phyloP scores from a whole-genome alignment of 2,888 invertebrate genomes.

The Cactoblastis cactorum region DNA sequence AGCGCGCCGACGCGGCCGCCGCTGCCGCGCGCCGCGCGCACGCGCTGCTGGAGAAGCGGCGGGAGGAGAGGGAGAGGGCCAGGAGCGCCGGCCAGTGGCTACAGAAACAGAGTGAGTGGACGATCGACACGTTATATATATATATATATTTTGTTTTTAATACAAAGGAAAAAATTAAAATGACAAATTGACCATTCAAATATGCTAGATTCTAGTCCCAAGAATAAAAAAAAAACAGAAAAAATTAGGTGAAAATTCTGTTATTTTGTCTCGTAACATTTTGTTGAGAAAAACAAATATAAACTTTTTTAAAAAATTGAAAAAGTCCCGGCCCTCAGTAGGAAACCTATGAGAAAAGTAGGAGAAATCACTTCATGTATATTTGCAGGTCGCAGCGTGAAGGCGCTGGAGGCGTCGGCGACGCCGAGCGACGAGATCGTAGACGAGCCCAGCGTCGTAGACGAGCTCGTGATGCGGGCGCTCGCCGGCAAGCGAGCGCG shows the following conservation, averaged over 20 bases:
- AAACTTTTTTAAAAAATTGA: too few relatives aligned
- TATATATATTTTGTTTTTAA: neutral
- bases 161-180: too few relatives aligned
- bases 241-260: too few relatives aligned
- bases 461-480: neutral
- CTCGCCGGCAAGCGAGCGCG: too few relatives aligned
- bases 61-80: slow-evolving; percentile 67
- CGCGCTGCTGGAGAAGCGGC: slow-evolving; percentile 32
- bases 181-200: too few relatives aligned
- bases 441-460: neutral
- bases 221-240: too few relatives aligned
- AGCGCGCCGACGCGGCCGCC: slow-evolving; percentile 39
- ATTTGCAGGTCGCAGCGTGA: neutral
- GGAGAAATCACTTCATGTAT: too few relatives aligned
- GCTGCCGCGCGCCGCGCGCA: slow-evolving; percentile 31
- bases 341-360: too few relatives aligned
- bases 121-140: neutral
- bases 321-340: too few relatives aligned
- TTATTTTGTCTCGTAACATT: too few relatives aligned
- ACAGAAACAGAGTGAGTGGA: slow-evolving; percentile 41
- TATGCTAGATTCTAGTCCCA: too few relatives aligned
- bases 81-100: slow-evolving; percentile 31
- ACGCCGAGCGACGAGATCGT: neutral
- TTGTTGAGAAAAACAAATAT: too few relatives aligned
- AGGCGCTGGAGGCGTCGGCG: neutral